These are phyloP conservation scores for Felis chaus DNA, from an alignment of 2,113 vertebrate genomes.

Conservation along the genomic window DNA sequence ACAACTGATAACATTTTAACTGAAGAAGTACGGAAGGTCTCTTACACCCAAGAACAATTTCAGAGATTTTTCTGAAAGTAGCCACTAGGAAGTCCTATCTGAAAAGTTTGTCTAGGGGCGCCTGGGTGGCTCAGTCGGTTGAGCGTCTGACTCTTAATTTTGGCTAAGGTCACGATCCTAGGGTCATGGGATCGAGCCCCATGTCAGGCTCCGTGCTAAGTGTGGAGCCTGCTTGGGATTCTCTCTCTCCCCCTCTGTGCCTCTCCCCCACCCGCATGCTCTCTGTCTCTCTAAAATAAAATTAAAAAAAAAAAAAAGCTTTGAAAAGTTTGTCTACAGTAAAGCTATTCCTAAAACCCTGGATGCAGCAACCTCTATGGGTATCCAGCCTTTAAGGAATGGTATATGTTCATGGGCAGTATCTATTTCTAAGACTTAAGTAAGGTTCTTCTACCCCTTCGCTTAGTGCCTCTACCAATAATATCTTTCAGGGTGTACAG, in stretches of 20 bases:
- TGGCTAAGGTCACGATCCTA: too few relatives aligned
- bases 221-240: too few relatives aligned
- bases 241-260: too few relatives aligned
- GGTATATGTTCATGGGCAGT: not conserved
- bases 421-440: not conserved
- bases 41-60: not conserved
- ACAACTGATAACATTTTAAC: slow-evolving; percentile 9
- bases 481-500: not conserved
- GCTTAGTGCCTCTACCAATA: not conserved
- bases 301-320: too few relatives aligned
- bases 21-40: not conserved
- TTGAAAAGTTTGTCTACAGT: not conserved
- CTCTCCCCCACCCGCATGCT: too few relatives aligned
- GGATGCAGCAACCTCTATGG: not conserved
- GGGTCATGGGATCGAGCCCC: too few relatives aligned
- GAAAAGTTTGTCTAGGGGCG: not conserved
- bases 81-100: not conserved
- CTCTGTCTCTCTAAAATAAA: too few relatives aligned
- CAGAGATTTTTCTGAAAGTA: slow-evolving; percentile 18
- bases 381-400: not conserved
- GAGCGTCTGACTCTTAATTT: too few relatives aligned
- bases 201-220: too few relatives aligned
- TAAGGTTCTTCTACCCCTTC: not conserved
- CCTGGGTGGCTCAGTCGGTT: too few relatives aligned
- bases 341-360: not conserved